Evolutionary conservation across 1,140 invertebrate genomes (phyloP), one percentile per base, ranked within the genome.

Genomic region (Lepeophtheirus salmonis): DNA sequence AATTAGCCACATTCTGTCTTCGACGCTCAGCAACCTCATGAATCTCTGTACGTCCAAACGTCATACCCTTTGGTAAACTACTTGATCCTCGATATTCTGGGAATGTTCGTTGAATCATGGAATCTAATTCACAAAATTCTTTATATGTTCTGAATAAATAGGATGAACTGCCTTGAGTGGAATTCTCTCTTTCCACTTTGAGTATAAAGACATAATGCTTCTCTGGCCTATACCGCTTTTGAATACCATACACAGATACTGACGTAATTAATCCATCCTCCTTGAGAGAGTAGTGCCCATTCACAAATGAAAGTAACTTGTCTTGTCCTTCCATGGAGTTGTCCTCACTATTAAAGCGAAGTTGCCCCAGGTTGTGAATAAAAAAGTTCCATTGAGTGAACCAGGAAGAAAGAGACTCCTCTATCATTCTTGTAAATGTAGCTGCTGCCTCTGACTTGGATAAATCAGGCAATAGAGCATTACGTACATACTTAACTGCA

Each of bases 121-220:
- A 84, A 70, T 97, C 85, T 61, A 98, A 83, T 73, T 97, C 94
- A 16, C 84, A 83, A 72, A 97, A 97, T 72, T 98, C 92, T 66
- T 89, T 86, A 71, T 92, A 97, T 0, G 87, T 86, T 56, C 94
- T 80, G 70, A 92, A 91, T 24, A 97, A 74, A 67, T 86, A 83
- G 55, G 83, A 80, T 0, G 86, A 81, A 67, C 91, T 87, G n/a
- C n/a, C n/a, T n/a, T n/a, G n/a, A n/a, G n/a, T n/a, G 68, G 91
- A 83, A 59, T 82, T 81, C 65, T 85, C 83, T 59, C 94, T 76
- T 65, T 83, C 82, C 50, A 98, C 83, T 65, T 82, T 79, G 50
- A 97, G 72, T 65, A 92, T 84, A 70, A 94, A 98, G 67, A 96
- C 89, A 72, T 98, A 98, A 75, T 94, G 90, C 74, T 97, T 97